These are phyloP conservation scores for Lasius fuliginosus DNA, from an alignment of 2,888 invertebrate genomes.

Conservation along the genomic window DNA sequence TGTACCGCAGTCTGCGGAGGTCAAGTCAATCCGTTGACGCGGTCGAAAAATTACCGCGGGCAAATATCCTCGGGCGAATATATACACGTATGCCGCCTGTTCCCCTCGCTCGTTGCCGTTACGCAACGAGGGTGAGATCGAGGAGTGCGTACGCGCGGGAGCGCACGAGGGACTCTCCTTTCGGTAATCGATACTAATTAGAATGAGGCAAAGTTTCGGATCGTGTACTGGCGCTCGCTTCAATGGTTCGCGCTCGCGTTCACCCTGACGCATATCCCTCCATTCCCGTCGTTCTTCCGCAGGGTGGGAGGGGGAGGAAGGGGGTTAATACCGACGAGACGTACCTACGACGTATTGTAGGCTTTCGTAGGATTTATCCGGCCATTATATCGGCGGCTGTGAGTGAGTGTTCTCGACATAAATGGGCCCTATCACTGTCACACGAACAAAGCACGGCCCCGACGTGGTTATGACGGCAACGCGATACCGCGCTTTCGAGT, in stretches of 20 bases:
- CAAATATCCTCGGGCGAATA: slow-evolving; percentile 42
- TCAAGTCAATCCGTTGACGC: slow-evolving; percentile 56
- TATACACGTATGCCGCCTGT: background rate
- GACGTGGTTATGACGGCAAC: slow-evolving; percentile 85
- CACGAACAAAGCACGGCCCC: slow-evolving; percentile 81
- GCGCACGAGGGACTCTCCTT: slow-evolving; percentile 49
- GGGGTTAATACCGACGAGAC: slow-evolving; percentile 54
- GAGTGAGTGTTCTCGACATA: slow-evolving; percentile 81
- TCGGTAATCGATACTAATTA: slow-evolving; percentile 76
- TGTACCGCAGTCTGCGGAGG: slow-evolving; percentile 36
- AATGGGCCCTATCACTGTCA: slow-evolving; percentile 84
- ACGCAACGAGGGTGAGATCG: slow-evolving; percentile 37
- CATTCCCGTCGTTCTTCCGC: slow-evolving; percentile 5
- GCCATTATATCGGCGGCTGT: slow-evolving; percentile 78
- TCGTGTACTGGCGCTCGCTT: slow-evolving; percentile 41
- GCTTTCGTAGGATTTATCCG: slow-evolving; percentile 78
- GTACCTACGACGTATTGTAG: slow-evolving; percentile 72
- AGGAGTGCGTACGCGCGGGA: background rate
- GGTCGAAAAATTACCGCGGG: slow-evolving; percentile 52
- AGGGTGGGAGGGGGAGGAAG: background rate
- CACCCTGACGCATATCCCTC: slow-evolving; percentile 23
- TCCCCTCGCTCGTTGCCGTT: slow-evolving; percentile 19
- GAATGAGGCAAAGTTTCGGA: slow-evolving; percentile 70
- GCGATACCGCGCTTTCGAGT: slow-evolving; percentile 81
- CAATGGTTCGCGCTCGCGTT: slow-evolving; percentile 21